Conservation (phyloP, 1,140 invertebrate species). For the Trissolcus basalis region DNA sequence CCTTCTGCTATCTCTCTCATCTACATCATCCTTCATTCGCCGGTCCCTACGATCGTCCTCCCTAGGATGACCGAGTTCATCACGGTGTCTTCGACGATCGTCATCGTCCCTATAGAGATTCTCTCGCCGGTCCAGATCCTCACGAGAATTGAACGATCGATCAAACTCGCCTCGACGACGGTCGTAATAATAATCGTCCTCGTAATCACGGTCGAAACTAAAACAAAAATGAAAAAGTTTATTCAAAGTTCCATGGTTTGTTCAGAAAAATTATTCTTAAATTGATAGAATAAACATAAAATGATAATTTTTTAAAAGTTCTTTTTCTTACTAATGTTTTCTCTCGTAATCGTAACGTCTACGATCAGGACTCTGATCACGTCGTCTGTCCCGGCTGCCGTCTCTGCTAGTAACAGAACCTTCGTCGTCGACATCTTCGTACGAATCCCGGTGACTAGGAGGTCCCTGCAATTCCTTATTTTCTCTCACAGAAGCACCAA, state of each 20-base stretch:
- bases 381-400: slow-evolving; percentile 69
- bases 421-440: slow-evolving; percentile 73
- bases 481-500: slow-evolving; percentile 70
- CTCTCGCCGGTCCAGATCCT: slow-evolving; percentile 71
- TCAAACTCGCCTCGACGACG: slow-evolving; percentile 74
- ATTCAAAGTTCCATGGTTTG: too few species aligned
- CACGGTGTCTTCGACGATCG: slow-evolving; percentile 62
- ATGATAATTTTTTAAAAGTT: too few species aligned
- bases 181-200: slow-evolving; percentile 76
- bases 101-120: slow-evolving; percentile 68
- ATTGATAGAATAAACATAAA: too few species aligned
- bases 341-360: slow-evolving; percentile 69
- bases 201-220: slow-evolving; percentile 70
- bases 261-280: too few species aligned
- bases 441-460: slow-evolving; percentile 68
- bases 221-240: slow-evolving; percentile 27
- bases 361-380: slow-evolving; percentile 68
- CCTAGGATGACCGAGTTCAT: slow-evolving; percentile 66
- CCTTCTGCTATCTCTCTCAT: slow-evolving; percentile 70
- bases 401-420: slow-evolving; percentile 71
- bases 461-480: slow-evolving; percentile 58
- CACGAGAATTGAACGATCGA: slow-evolving; percentile 66
- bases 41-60: slow-evolving; percentile 68
- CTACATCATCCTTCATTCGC: slow-evolving; percentile 71
- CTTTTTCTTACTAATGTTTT: slow-evolving; percentile 69